Evolutionary conservation across 2,113 vertebrate species (phyloP).

Genomic region (Chaenocephalus aceratus): DNA sequence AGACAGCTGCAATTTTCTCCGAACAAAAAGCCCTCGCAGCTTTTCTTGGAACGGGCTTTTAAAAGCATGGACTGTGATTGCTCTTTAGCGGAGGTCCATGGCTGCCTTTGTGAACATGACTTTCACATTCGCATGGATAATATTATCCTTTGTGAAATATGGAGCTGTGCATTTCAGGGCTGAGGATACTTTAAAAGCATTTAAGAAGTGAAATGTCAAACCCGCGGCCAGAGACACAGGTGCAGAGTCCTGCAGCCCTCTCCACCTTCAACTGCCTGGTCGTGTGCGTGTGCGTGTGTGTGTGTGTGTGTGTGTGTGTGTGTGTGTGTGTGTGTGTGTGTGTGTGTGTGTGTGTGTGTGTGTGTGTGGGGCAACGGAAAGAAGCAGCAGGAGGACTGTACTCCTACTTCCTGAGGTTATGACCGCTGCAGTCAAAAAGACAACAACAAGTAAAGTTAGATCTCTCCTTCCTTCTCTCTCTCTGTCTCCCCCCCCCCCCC

Average conservation of each 20-base stretch:
- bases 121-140: background rate
- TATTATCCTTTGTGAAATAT: background rate
- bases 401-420: slow-evolving; percentile 43
- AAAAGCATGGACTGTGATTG: background rate
- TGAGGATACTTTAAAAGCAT: background rate
- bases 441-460: slow-evolving; percentile 26
- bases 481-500: background rate
- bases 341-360: no score
- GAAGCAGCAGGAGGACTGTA: background rate
- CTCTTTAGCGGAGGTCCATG: background rate
- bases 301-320: background rate
- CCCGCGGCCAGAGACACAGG: background rate
- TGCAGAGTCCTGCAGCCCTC: background rate
- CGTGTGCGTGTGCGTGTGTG: slow-evolving; percentile 20
- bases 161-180: background rate
- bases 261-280: slow-evolving; percentile 21
- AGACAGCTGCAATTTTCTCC: slow-evolving; percentile 7
- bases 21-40: background rate
- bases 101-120: background rate
- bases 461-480: background rate
- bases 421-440: slow-evolving; percentile 27
- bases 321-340: no score
- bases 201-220: background rate
- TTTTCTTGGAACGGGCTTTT: background rate
- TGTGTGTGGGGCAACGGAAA: slow-evolving; percentile 16